Evolutionary conservation across 2,797 vertebrate species (phyloP), one percentile per base, ranked within the genome.

Genomic region (Fringilla coelebs): DNA sequence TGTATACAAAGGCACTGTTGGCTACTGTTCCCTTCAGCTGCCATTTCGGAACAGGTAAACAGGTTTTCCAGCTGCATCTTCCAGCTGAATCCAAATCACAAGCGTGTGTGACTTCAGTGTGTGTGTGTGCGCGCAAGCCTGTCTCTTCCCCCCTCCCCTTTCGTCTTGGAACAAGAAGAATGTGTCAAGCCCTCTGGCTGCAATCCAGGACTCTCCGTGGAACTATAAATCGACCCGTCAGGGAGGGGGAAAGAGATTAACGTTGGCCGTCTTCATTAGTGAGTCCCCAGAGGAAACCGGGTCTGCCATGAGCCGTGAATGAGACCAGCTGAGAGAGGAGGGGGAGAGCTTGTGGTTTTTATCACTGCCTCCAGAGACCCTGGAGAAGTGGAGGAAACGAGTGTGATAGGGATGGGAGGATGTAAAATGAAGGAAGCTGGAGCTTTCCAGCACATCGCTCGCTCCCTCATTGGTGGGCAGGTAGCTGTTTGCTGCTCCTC

Each of bases 211-310:
- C 97, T 98, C 98, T 98, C 98, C 90, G 95, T 90, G 98, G 98
- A 97, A 98, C 98, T 98, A 98, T 98, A 98, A 98, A 98, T 98
- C 98, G 98, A 98, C 98, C 98, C 97, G 97, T 98, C 98, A 97
- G 97, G 97, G 98, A 97, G 97, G 97, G 97, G 97, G 92, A 84
- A 97, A 97, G 97, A 98, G 98, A 98, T 98, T 98, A 98, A 98
- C 97, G 97, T 97, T 97, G 97, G 97, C 97, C 97, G 97, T 98
- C 98, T 98, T 98, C 98, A 98, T 98, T 98, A 98, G 98, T 91
- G 95, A 94, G 94, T 98, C 98, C 97, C 98, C 95, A 84, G 95
- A 97, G 97, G 97, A 97, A 98, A 96, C 58, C 75, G 94, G 89
- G 94, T 95, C 98, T 98, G 97, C 98, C 97, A 96, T 96, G 96